Evolutionary conservation across 2,888 invertebrate genomes (phyloP), one percentile per base, ranked within the genome.

Genomic region (Drosophila mettleri): DNA sequence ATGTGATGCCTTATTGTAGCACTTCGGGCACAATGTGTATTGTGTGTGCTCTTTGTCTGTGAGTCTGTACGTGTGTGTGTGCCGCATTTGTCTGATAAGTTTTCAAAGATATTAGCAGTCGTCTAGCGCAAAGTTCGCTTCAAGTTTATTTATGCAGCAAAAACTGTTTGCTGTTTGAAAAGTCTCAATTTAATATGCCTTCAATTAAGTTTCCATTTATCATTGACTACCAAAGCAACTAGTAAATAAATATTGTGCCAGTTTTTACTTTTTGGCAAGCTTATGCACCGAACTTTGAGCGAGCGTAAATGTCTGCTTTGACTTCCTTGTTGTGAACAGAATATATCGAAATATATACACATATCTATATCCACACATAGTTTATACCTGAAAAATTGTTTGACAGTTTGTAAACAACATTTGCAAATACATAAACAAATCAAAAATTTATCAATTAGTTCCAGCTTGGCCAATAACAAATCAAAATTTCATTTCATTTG

Each of bases 1-100:
- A 78, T 80, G 78, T 75, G 80, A 48, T 71, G 68, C 68, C 61
- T 70, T 60, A 70, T 69, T 78, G 80, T 68, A 71, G 64, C 83
- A 78, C 68, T 80, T 69, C 48, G 61, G 64, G 66, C 61, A 71
- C 66, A 70, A 65, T 65, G 57, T 43, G 24, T 46, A 69, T 77
- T 55, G 48, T 33, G 20, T 51, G 52, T 39, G 69, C 53, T 57
- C 27, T 68, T 54, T 63, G 59, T 22, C 14, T 24, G 38, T 33
- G 43, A 22, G 27, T 24, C 20, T 46, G 33, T 24, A 22, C 34
- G 43, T 18, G 38, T 27, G 41, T 38, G 52, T 38, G 9, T 16
- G 38, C 16, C 8, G 27, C 29, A 34, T 24, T 46, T 57, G 31
- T 29, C 38, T 49, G 59, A 34, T 57, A 39, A 34, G 41, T 38